These are phyloP conservation scores for Pithecia hirsuta DNA, from an alignment of 2,797 vertebrate genomes.

Conservation along the genomic window DNA sequence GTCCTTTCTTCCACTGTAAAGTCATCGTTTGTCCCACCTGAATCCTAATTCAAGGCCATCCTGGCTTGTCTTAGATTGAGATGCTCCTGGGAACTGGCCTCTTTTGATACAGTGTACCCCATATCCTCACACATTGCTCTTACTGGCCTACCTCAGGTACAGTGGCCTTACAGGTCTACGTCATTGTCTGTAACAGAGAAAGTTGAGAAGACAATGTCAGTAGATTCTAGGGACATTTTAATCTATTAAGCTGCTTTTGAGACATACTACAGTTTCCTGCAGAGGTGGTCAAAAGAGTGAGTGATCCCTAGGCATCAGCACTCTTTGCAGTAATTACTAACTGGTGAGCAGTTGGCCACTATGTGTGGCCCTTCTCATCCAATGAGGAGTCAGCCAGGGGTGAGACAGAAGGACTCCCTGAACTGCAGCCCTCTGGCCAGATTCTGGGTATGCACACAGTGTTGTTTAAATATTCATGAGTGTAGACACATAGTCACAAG, in stretches of 20 bases:
- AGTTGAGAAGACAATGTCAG: neutral
- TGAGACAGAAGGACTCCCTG: neutral
- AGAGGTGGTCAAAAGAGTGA: neutral
- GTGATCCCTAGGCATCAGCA: neutral
- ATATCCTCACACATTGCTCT: neutral
- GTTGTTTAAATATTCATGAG: neutral
- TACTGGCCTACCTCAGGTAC: neutral
- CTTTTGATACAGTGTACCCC: neutral
- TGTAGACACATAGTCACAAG: neutral
- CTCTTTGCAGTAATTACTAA: neutral
- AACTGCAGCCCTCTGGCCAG: neutral
- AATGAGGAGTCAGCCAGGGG: neutral
- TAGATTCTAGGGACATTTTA: neutral
- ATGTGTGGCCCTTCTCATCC: neutral
- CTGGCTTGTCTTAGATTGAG: neutral
- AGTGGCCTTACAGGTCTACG: neutral
- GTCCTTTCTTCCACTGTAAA: neutral
- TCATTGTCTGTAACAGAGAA: neutral
- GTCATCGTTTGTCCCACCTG: neutral
- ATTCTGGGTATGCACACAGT: neutral
- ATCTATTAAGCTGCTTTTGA: neutral
- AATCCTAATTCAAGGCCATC: neutral
- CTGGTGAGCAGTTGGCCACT: neutral
- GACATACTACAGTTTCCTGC: neutral
- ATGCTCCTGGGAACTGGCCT: neutral